phyloP scores from a whole-genome alignment of 2,888 invertebrate species.

The Disparrhopalites patrizii region DNA sequence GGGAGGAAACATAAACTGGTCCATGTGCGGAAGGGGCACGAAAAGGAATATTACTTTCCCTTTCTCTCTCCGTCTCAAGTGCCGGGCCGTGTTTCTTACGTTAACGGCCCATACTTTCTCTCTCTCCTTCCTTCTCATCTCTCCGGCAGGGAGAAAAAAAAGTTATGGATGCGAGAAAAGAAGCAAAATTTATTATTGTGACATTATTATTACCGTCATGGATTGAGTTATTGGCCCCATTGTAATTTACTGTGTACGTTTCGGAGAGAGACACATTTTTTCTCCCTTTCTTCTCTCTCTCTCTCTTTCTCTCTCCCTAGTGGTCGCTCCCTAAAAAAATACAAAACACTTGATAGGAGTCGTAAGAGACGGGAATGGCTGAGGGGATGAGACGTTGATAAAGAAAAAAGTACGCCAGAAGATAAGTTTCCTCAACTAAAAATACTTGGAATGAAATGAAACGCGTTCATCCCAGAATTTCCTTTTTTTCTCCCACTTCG shows the following conservation, averaged over 20 bases:
- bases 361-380: no score
- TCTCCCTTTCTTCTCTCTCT: no score
- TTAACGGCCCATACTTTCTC: not conserved
- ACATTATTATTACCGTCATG: constrained; percentile 1
- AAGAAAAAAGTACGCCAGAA: no score
- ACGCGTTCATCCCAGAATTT: not conserved
- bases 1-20: no score
- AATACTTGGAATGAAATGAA: no score
- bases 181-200: constrained; percentile 2
- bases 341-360: no score
- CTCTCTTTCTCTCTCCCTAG: no score
- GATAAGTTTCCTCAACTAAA: no score
- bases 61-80: not conserved
- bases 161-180: not conserved
- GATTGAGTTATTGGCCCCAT: constrained; percentile 1
- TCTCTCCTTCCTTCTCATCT: not conserved
- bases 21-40: not conserved
- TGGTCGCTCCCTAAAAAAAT: no score
- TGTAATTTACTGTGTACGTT: not conserved
- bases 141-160: no score
- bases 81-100: not conserved
- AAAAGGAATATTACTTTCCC: not conserved
- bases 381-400: no score
- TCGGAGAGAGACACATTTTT: not conserved
- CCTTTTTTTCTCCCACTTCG: no score